Evolutionary conservation across 1,140 invertebrate genomes (phyloP).

Genomic region (Hormaphis cornu): DNA sequence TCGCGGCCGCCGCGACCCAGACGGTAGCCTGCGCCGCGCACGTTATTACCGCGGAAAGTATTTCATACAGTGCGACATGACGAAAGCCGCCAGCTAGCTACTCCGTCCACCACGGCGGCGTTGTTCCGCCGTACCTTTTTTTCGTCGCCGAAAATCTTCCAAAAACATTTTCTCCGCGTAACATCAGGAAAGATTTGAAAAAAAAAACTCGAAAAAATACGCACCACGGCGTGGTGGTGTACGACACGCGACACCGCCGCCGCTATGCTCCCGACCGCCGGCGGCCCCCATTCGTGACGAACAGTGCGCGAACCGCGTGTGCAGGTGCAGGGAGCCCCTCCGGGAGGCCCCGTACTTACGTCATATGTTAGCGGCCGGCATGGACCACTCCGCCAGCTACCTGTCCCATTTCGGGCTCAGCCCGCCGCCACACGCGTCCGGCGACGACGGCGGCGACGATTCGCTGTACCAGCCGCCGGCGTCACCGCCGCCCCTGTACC

Average conservation of each 20-base stretch:
- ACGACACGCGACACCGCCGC: not conserved
- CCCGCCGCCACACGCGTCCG: constrained; percentile 46
- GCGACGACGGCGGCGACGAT: constrained; percentile 38
- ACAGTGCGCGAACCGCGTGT: constrained; percentile 22
- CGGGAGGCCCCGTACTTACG: constrained; percentile 55
- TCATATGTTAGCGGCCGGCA: constrained; percentile 72
- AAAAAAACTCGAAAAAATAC: too few relatives aligned
- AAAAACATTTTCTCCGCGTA: not conserved
- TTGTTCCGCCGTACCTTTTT: not conserved
- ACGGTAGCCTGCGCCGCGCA: too few relatives aligned
- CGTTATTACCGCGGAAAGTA: too few relatives aligned
- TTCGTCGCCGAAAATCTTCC: not conserved
- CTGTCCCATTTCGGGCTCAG: constrained; percentile 68
- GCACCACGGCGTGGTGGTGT: not conserved
- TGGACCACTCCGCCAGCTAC: constrained; percentile 63
- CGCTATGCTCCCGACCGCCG: constrained; percentile 25
- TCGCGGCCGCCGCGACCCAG: too few relatives aligned
- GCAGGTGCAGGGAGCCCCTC: constrained; percentile 22
- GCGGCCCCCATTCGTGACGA: constrained; percentile 20
- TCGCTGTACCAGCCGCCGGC: constrained; percentile 44
- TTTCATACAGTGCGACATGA: too few relatives aligned
- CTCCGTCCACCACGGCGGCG: not conserved
- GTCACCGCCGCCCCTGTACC: constrained; percentile 48
- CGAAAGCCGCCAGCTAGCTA: constrained; percentile 28
- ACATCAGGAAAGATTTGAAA: too few relatives aligned